Percentiles rank a stretch among this genome's conserved stretches.
phyloP scores from a whole-genome alignment of 1,140 invertebrate genomes.

The Atta cephalotes region DNA sequence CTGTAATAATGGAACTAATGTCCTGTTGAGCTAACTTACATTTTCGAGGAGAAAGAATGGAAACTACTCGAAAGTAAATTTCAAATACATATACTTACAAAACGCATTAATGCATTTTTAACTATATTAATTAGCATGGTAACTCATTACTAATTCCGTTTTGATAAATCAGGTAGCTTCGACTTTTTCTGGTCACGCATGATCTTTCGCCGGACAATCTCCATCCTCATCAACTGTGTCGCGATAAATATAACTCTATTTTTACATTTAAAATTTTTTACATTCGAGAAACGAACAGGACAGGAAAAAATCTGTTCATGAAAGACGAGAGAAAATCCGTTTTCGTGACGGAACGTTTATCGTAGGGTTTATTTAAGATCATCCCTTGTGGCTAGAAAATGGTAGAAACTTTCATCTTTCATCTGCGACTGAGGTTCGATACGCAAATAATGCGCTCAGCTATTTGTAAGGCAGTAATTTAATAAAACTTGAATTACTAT shows the following conservation, averaged over 20 bases:
- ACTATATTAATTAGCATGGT: slow-evolving; percentile 7
- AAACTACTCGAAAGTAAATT: slow-evolving; percentile 6
- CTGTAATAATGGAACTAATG: slow-evolving; percentile 21
- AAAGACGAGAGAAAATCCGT: neutral
- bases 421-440: slow-evolving; percentile 37
- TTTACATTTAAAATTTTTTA: slow-evolving; percentile 57
- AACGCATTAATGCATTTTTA: neutral
- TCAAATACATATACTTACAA: neutral
- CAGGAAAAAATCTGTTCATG: neutral
- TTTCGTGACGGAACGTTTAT: neutral
- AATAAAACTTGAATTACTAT: slow-evolving; percentile 40
- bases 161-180: slow-evolving; percentile 34
- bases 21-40: slow-evolving; percentile 18
- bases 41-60: neutral
- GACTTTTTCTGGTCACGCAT: slow-evolving; percentile 25
- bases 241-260: slow-evolving; percentile 53
- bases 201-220: neutral
- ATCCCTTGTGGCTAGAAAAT: slow-evolving; percentile 5
- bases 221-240: neutral
- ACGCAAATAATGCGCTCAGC: slow-evolving; percentile 24
- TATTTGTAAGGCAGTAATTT: slow-evolving; percentile 29
- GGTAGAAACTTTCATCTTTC: neutral
- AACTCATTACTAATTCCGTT: slow-evolving; percentile 20
- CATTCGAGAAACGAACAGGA: slow-evolving; percentile 8
- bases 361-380: neutral